Evolutionary conservation across 2,797 vertebrate genomes (phyloP).

Genomic region (Margarornis squamiger): DNA sequence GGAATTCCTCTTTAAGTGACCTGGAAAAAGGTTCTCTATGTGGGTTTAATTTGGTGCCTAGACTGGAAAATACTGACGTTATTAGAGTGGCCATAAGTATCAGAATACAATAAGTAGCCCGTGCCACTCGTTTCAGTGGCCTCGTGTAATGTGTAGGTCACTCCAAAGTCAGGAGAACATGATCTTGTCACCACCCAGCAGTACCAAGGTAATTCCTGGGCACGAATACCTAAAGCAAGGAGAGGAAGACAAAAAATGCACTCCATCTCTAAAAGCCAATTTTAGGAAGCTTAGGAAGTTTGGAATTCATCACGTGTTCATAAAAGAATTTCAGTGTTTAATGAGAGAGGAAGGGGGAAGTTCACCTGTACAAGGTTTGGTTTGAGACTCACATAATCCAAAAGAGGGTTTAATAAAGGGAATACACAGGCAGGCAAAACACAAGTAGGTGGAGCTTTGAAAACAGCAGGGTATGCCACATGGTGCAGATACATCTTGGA

Average conservation of each 20-base stretch:
- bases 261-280: not conserved
- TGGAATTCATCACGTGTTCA: not conserved
- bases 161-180: not conserved
- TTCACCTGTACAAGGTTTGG: not conserved
- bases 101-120: not conserved
- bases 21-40: not conserved
- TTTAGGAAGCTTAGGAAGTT: not conserved
- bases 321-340: not conserved
- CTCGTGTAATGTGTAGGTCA: not conserved
- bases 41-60: not conserved
- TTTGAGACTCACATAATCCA: not conserved
- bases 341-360: not conserved
- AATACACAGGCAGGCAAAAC: not conserved
- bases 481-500: fast-evolving
- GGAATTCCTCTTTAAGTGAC: not conserved
- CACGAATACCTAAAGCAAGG: not conserved
- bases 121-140: not conserved
- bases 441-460: not conserved
- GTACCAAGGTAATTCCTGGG: not conserved
- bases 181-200: not conserved
- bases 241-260: fast-evolving
- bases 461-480: not conserved
- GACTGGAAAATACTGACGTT: not conserved
- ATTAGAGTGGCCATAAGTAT: not conserved
- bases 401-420: not conserved